Conservation (phyloP, 2,113 vertebrate genomes). For the Athene noctua region DNA sequence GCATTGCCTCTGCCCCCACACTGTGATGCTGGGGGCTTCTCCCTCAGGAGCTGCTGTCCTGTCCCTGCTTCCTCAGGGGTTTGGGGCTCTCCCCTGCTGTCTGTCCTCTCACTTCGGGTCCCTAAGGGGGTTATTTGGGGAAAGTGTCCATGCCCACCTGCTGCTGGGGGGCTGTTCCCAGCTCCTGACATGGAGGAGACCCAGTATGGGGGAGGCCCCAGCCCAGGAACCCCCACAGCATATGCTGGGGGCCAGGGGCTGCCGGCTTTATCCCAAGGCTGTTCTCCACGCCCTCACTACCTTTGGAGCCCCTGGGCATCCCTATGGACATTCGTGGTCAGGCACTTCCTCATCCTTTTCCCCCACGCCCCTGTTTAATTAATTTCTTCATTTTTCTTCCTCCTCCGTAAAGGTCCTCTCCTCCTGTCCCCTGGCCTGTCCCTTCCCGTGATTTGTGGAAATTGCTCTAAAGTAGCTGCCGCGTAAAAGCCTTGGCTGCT, state of each 20-base stretch:
- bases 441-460: conserved; percentile 74
- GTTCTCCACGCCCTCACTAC: accelerated
- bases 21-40: not conserved
- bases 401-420: conserved; percentile 49
- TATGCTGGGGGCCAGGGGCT: accelerated
- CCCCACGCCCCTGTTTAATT: not conserved
- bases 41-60: not conserved
- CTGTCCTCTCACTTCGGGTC: not conserved
- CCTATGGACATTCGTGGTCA: not conserved
- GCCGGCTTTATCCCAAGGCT: accelerated
- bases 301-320: not conserved
- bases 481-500: conserved; percentile 43
- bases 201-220: not conserved
- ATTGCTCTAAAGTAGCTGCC: conserved; percentile 74
- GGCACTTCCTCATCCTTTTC: not conserved
- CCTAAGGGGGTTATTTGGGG: not conserved
- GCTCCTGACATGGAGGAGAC: not conserved
- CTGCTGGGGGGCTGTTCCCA: not conserved
- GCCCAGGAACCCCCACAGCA: not conserved
- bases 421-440: conserved; percentile 45
- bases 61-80: not conserved
- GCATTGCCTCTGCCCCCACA: accelerated
- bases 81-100: not conserved
- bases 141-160: not conserved
- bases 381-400: not conserved